Evolutionary conservation across 2,888 invertebrate genomes (phyloP).

Genomic region (Eilema griseolum): DNA sequence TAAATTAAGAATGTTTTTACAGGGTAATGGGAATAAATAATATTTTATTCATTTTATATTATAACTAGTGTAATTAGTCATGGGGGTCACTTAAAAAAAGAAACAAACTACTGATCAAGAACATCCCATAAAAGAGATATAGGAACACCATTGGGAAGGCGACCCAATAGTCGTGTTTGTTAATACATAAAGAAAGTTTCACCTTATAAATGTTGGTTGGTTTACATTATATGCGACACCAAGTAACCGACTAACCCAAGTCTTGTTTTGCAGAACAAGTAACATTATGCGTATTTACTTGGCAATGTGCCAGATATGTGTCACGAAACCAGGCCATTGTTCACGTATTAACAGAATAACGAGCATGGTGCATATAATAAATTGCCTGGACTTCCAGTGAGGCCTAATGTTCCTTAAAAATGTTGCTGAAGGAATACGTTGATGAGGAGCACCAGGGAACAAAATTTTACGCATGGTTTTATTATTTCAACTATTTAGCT

Average conservation of each 20-base stretch:
- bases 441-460: not conserved
- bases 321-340: constrained; percentile 54
- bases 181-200: no score
- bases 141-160: no score
- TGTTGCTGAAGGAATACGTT: not conserved
- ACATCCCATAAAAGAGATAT: no score
- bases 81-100: no score
- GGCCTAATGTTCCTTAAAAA: not conserved
- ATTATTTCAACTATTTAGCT: not conserved
- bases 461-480: not conserved
- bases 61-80: no score
- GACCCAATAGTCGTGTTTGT: no score
- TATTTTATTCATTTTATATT: no score
- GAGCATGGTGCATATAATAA: constrained; percentile 33
- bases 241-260: constrained; percentile 10
- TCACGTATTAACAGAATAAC: constrained; percentile 48
- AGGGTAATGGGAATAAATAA: no score
- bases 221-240: constrained; percentile 1
- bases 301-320: constrained; percentile 50
- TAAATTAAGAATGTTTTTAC: no score
- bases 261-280: constrained; percentile 42
- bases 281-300: constrained; percentile 56
- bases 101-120: no score
- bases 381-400: constrained; percentile 11
- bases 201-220: not conserved